Evolutionary conservation across 2,797 vertebrate species (phyloP).

Genomic region (Streptopelia turtur): DNA sequence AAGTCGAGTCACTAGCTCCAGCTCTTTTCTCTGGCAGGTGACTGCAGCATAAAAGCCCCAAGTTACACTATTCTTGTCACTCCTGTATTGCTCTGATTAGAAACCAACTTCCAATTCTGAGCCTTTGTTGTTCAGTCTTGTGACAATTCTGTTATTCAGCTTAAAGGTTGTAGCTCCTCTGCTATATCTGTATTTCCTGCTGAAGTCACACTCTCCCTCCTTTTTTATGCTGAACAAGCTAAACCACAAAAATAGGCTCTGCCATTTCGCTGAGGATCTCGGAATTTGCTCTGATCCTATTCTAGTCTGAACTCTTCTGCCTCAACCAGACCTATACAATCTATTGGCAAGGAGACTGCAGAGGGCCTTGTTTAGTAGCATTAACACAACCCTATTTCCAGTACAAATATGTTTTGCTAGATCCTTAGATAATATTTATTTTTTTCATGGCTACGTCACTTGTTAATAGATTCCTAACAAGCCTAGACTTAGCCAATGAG

Average conservation of each 20-base stretch:
- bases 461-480: not conserved
- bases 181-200: not conserved
- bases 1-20: fast-evolving
- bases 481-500: not conserved
- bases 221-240: not conserved
- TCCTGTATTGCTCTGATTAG: not conserved
- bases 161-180: not conserved
- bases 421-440: not conserved
- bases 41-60: not conserved
- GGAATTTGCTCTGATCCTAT: not conserved
- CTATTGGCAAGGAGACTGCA: not conserved
- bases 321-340: not conserved
- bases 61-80: not conserved
- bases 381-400: not conserved
- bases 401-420: not conserved
- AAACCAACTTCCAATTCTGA: not conserved
- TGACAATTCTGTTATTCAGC: not conserved
- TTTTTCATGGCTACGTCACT: not conserved
- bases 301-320: not conserved
- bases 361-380: not conserved
- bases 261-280: not conserved
- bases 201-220: not conserved
- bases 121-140: not conserved
- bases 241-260: not conserved
- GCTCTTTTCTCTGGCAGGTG: not conserved